These are phyloP conservation scores for Helobdella robusta DNA, from an alignment of 2,888 invertebrate genomes.

Conservation along the genomic window DNA sequence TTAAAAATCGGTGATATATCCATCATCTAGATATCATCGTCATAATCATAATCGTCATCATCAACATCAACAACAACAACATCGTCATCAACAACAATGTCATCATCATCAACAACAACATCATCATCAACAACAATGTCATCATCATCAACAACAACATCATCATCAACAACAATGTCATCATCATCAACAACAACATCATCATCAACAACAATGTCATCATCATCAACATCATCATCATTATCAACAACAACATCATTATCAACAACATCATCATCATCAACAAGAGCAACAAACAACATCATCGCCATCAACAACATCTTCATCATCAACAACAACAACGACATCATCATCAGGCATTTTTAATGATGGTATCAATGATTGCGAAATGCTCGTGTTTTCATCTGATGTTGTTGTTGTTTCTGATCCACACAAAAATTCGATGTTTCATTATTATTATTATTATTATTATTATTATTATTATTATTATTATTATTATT, in stretches of 20 bases:
- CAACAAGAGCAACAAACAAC: too few species aligned
- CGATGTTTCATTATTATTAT: too few species aligned
- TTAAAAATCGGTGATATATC: background rate
- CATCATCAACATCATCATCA: constrained; percentile 13
- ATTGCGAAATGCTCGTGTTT: background rate
- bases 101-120: constrained; percentile 12
- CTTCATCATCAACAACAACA: background rate
- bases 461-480: too few species aligned
- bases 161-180: constrained; percentile 2
- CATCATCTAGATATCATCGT: background rate
- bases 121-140: background rate
- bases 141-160: constrained; percentile 13
- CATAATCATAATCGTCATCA: constrained; percentile 13
- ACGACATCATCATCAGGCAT: background rate
- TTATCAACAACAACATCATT: background rate
- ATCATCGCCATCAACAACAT: background rate
- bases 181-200: constrained; percentile 1
- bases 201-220: background rate
- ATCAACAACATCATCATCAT: constrained; percentile 19
- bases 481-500: too few species aligned
- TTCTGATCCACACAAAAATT: too few species aligned
- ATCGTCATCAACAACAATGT: constrained; percentile 16
- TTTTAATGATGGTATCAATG: background rate
- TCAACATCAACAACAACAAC: constrained; percentile 14
- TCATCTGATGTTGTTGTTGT: too few species aligned